A percentile compares a stretch with the other conserved stretches of the same genome.
phyloP scores from a whole-genome alignment of 2,888 invertebrate genomes.

The Fragum whitleyi region DNA sequence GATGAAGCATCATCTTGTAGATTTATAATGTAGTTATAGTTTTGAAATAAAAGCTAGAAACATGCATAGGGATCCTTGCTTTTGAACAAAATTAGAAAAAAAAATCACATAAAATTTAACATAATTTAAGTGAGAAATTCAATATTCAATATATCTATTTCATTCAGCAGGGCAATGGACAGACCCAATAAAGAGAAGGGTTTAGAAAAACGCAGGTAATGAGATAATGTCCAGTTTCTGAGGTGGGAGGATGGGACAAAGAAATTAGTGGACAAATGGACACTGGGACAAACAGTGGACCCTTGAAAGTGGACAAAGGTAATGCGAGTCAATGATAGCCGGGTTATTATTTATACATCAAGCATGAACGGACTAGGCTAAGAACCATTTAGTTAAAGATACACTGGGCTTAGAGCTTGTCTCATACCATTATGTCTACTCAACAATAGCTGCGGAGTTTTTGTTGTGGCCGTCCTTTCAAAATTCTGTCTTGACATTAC shows the following conservation, averaged over 20 bases:
- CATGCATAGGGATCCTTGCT: too few species aligned
- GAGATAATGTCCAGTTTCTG: constrained; percentile 59
- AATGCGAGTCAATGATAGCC: constrained; percentile 59
- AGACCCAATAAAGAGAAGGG: neutral
- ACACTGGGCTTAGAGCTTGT: constrained; percentile 42
- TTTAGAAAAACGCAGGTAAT: constrained; percentile 52
- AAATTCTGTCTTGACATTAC: neutral
- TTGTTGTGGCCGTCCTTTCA: neutral
- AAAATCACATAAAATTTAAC: too few species aligned
- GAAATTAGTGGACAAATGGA: constrained; percentile 65
- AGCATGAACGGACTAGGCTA: constrained; percentile 56
- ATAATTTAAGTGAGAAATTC: too few species aligned
- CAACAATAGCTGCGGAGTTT: constrained; percentile 57
- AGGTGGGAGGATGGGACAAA: constrained; percentile 58
- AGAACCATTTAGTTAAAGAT: constrained; percentile 65
- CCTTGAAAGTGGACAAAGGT: constrained; percentile 59
- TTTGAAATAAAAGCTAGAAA: too few species aligned
- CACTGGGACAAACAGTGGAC: constrained; percentile 54
- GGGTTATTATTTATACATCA: constrained; percentile 68
- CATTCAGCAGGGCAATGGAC: too few species aligned
- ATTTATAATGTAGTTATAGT: too few species aligned
- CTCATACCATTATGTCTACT: constrained; percentile 60
- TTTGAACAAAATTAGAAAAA: too few species aligned
- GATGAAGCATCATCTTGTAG: too few species aligned
- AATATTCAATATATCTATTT: too few species aligned